These are phyloP conservation scores for Caenorhabditis auriculariae DNA, from an alignment of 2,888 invertebrate species.

Conservation along the genomic window DNA sequence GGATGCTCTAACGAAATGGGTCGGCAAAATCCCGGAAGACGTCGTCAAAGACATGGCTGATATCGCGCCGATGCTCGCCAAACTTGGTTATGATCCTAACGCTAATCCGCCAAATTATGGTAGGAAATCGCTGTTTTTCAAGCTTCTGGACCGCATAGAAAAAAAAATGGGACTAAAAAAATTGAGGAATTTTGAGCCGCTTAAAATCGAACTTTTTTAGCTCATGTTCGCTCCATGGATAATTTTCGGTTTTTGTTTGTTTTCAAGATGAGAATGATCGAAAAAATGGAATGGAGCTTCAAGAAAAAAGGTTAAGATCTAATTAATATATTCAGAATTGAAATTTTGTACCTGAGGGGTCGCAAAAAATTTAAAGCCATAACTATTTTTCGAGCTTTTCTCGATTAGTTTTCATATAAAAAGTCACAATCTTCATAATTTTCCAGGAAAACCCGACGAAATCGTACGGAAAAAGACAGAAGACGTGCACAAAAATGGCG, in stretches of 20 bases:
- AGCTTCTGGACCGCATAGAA: no score
- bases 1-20: constrained; percentile 78
- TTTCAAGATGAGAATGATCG: no score
- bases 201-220: no score
- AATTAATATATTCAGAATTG: no score
- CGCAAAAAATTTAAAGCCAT: not conserved
- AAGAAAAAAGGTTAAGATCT: no score
- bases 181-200: no score
- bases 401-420: not conserved
- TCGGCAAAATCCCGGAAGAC: constrained; percentile 72
- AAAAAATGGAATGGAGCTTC: no score
- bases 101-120: constrained; percentile 90
- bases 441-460: constrained; percentile 57
- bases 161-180: no score
- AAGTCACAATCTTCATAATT: not conserved
- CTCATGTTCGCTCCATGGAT: no score
- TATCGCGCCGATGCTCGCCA: constrained; percentile 61
- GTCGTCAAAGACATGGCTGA: constrained; percentile 74
- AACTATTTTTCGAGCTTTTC: not conserved
- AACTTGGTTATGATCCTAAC: constrained; percentile 80
- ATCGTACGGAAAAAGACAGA: constrained; percentile 57
- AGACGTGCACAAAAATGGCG: constrained; percentile 56
- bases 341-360: not conserved
- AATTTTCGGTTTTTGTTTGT: no score
- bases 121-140: constrained; percentile 1